phyloP scores from a whole-genome alignment of 2,888 invertebrate genomes.

The Lasioglossum pauxillum region DNA sequence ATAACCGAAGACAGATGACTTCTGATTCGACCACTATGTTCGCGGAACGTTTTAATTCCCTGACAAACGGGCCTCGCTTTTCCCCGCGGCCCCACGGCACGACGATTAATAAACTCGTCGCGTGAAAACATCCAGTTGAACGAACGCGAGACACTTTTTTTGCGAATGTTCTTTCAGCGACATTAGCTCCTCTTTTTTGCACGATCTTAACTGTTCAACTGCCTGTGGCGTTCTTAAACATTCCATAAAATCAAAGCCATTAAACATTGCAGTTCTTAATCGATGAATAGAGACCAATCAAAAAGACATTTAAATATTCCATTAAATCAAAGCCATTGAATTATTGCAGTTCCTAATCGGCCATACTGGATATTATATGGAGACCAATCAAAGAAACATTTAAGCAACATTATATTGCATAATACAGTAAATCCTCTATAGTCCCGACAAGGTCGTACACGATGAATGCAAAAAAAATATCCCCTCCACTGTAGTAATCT shows the following conservation, averaged over 20 bases:
- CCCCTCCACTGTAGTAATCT: too few species aligned
- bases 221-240: background rate
- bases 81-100: background rate
- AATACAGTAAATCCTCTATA: too few species aligned
- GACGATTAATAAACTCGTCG: constrained; percentile 38
- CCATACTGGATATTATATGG: too few species aligned
- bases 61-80: constrained; percentile 47
- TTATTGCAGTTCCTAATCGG: too few species aligned
- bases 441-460: too few species aligned
- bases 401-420: too few species aligned
- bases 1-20: constrained; percentile 76
- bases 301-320: too few species aligned
- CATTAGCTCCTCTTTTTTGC: background rate
- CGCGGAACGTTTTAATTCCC: constrained; percentile 55
- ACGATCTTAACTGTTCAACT: background rate
- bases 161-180: background rate
- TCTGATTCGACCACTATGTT: constrained; percentile 58
- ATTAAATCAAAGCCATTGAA: too few species aligned
- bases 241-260: background rate
- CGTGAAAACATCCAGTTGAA: constrained; percentile 37
- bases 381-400: too few species aligned
- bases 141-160: background rate
- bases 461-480: too few species aligned
- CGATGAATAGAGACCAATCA: too few species aligned
- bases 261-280: too few species aligned